Base-by-base conservation (phyloP, 1,140 invertebrate genomes). In the Drosophila jambulina region DNA sequence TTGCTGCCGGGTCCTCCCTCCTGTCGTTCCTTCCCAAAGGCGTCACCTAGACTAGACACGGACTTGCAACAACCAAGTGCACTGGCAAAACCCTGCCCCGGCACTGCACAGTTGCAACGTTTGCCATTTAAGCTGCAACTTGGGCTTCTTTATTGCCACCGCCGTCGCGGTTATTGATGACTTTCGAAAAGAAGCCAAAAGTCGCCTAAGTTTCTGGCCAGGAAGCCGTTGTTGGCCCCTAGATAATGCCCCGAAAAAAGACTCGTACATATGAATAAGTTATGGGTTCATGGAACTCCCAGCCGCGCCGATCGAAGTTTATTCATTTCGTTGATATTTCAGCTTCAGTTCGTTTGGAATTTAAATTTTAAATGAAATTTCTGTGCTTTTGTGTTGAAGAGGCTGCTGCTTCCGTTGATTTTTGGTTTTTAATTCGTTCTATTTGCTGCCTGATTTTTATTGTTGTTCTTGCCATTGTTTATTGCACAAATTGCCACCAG, bases 1-100 rank as follows among this genome's bases (percentile, higher is more conserved):
- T 76, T 85, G 53, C 68, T 54, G 53, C 49, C 62, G 45, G 43
- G 53, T 25, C 17, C 45, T 46, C 21, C n/a, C 32, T 36, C 19
- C 32, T 75, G 78, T 53, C 67, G 70, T 65, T 48, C 51, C 27
- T 23, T 43, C 56, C 34, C 17, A 34, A 36, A 48, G 87, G 88
- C 88, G 88, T 91, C 88, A 78, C 51, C 60, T 42, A 67, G 90
- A 90, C 90, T 88, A 91, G 83, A 91, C 81, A 48, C 57, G 32
- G 34, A 68, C 45, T 45, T 42, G 27, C 59, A 43, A 68, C 65
- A 54, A 54, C 23, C 46, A 40, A 65, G 19, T 78, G 53, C 56
- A 78, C 15, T 38, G 54, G 53, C 29, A 61, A 36, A 80, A 45
- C 32, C 75, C 32, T 49, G 43, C 38, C 21, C 36, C 25, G 29